A percentile compares a stretch with the other conserved stretches of the same genome.
phyloP scores from a whole-genome alignment of 2,113 vertebrate species.

The Microtus ochrogaster region DNA sequence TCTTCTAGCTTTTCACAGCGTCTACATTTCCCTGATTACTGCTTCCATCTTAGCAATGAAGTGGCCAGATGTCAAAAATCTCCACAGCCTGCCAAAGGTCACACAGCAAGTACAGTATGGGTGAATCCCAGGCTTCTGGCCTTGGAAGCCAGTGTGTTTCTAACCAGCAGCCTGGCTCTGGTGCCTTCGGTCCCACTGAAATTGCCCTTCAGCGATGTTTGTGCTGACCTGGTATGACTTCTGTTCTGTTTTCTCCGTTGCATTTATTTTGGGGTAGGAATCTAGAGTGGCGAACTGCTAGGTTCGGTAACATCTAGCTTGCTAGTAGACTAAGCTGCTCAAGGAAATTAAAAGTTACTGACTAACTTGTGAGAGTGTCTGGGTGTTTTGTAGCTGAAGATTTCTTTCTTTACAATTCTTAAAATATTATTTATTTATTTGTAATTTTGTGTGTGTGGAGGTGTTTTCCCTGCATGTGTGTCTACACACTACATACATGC shows the following conservation, averaged over 20 bases:
- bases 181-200: neutral
- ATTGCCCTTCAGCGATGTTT: neutral
- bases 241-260: neutral
- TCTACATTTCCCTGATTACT: neutral
- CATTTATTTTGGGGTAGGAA: conserved; percentile 12
- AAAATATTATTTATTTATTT: neutral
- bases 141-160: neutral
- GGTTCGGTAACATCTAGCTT: conserved; percentile 3
- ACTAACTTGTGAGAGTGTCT: neutral
- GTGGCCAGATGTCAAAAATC: neutral
- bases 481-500: neutral
- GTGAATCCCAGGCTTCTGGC: neutral
- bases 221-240: neutral
- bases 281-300: neutral
- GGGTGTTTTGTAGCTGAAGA: conserved; percentile 6
- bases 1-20: conserved; percentile 12
- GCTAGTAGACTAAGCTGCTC: neutral
- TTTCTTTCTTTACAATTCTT: neutral
- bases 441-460: neutral
- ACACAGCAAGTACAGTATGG: neutral
- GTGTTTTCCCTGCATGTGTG: neutral
- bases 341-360: neutral
- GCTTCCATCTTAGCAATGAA: neutral
- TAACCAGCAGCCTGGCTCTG: neutral
- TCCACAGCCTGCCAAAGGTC: neutral